phyloP scores from a whole-genome alignment of 2,797 vertebrate species.

The Pseudomugil gertrudae region DNA sequence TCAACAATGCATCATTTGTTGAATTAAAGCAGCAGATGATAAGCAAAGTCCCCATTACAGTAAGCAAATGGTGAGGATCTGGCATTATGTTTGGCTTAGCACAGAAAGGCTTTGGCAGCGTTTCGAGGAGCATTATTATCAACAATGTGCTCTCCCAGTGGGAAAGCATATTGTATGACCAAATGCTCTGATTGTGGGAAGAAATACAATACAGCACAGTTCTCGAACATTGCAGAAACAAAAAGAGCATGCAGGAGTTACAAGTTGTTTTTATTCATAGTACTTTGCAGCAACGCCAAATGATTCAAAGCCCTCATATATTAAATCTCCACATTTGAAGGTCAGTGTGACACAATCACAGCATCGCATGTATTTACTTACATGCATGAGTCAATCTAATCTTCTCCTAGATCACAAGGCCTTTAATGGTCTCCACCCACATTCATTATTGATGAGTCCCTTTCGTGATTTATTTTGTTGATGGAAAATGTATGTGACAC shows the following conservation, averaged over 20 bases:
- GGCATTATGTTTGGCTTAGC: constrained; percentile 43
- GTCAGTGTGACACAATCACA: constrained; percentile 37
- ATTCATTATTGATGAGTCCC: constrained; percentile 36
- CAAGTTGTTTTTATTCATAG: constrained; percentile 10
- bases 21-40: constrained; percentile 35
- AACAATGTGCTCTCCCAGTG: constrained; percentile 53
- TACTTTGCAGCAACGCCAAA: constrained; percentile 13
- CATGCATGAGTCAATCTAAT: constrained; percentile 40
- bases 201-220: constrained; percentile 17
- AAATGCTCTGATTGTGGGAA: constrained; percentile 49
- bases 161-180: constrained; percentile 62
- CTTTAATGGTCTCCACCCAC: constrained; percentile 7
- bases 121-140: constrained; percentile 45
- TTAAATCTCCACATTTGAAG: constrained; percentile 36
- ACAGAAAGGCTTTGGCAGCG: constrained; percentile 51
- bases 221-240: constrained; percentile 2
- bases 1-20: neutral
- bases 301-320: constrained; percentile 21
- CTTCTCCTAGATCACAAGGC: constrained; percentile 9
- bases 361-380: constrained; percentile 38
- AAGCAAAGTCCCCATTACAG: constrained; percentile 49
- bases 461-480: constrained; percentile 20
- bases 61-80: constrained; percentile 44
- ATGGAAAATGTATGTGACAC: constrained; percentile 17
- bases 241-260: neutral